Evolutionary conservation across 1,140 invertebrate species (phyloP).

Genomic region (Bicyclus anynana): DNA sequence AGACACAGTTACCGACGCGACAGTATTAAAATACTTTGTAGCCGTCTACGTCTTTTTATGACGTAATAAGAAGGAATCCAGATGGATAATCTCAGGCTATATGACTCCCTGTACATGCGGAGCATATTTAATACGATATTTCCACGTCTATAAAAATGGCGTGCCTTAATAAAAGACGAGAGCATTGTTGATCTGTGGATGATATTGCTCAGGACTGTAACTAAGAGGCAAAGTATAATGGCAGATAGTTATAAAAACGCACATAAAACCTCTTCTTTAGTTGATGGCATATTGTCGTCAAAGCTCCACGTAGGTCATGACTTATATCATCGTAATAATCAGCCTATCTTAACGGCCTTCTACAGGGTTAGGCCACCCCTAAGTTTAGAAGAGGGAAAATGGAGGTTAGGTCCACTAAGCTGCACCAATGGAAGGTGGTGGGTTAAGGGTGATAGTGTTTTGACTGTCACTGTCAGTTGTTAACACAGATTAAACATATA

Average conservation of each 20-base stretch:
- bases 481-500: no score
- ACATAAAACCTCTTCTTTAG: neutral
- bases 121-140: conserved; percentile 4
- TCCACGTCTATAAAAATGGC: conserved; percentile 4
- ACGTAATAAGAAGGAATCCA: conserved; percentile 49
- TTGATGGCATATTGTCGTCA: no score
- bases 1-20: neutral
- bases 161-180: conserved; percentile 8
- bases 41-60: conserved; percentile 48
- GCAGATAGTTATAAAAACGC: neutral
- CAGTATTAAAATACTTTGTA: neutral
- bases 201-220: conserved; percentile 3
- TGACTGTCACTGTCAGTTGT: no score
- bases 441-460: no score
- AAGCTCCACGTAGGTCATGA: no score
- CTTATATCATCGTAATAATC: no score
- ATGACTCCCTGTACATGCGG: conserved; percentile 6
- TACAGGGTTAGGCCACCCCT: no score
- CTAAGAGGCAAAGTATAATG: conserved; percentile 1
- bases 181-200: conserved; percentile 9
- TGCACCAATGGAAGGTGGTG: no score
- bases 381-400: no score
- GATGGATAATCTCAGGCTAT: conserved; percentile 49
- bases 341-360: no score
- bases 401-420: no score